These are phyloP conservation scores for Arctia plantaginis DNA, from an alignment of 2,888 invertebrate genomes.

Conservation along the genomic window DNA sequence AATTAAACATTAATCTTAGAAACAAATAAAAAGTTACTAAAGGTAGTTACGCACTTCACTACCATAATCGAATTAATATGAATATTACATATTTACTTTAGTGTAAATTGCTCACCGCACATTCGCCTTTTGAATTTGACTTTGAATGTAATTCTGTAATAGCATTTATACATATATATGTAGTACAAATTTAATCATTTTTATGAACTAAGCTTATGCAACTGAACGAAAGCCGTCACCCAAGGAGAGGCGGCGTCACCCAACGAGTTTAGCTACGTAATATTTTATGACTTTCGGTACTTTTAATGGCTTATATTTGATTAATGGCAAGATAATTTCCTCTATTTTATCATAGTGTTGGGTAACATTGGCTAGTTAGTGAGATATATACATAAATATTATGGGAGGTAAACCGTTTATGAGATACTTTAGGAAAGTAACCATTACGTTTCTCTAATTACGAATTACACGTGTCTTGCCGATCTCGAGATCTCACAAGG, in stretches of 20 bases:
- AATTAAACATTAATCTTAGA: no score
- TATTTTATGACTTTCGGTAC: constrained; percentile 59
- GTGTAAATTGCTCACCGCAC: background rate
- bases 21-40: background rate
- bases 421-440: constrained; percentile 13
- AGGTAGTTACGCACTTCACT: background rate
- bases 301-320: constrained; percentile 59
- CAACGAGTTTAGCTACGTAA: constrained; percentile 55
- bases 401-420: constrained; percentile 25
- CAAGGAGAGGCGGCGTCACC: constrained; percentile 54
- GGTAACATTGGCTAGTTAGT: constrained; percentile 37
- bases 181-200: constrained; percentile 6
- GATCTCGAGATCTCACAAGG: background rate
- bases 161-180: background rate
- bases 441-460: constrained; percentile 10
- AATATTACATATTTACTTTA: background rate
- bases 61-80: background rate
- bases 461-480: background rate
- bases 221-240: constrained; percentile 69
- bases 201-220: constrained; percentile 50
- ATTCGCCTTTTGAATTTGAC: background rate
- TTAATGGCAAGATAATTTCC: constrained; percentile 60
- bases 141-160: constrained; percentile 7
- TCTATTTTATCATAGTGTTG: constrained; percentile 44
- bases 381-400: constrained; percentile 34